A percentile compares a stretch with the other conserved stretches of the same genome.
Evolutionary conservation across 2,888 invertebrate species (phyloP).

Genomic region (Pachydiplax longipennis): DNA sequence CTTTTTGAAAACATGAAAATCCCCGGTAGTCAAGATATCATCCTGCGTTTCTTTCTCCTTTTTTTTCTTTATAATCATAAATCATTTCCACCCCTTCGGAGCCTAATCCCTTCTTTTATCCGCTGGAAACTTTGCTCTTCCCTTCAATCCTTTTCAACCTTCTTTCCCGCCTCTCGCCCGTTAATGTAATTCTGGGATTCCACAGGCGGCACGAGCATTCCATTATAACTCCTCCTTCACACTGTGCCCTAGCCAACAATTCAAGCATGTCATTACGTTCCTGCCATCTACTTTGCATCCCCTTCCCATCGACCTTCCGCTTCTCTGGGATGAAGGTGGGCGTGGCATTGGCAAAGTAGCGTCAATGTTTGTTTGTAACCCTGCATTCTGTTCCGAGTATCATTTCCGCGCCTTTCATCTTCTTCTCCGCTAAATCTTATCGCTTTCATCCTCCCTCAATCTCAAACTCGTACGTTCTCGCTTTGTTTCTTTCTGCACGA

Average conservation of each 20-base stretch:
- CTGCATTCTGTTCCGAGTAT: not conserved
- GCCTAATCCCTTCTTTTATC: not conserved
- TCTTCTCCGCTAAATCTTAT: not conserved
- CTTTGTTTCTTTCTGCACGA: not conserved
- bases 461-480: not conserved
- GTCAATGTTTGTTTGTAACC: not conserved
- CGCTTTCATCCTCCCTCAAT: not conserved
- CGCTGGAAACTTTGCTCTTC: not conserved
- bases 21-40: not conserved
- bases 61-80: not conserved
- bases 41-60: not conserved
- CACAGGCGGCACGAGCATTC: not conserved
- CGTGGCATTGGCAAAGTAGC: not conserved
- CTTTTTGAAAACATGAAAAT: not conserved
- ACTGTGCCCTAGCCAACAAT: not conserved
- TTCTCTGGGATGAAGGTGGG: not conserved
- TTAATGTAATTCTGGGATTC: not conserved
- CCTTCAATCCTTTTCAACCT: not conserved
- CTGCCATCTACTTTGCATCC: not conserved
- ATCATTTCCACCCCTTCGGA: not conserved
- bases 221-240: not conserved
- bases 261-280: not conserved
- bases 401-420: not conserved
- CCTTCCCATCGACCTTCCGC: not conserved
- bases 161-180: not conserved